Base-by-base conservation (phyloP, 1,140 invertebrate species). In the Camponotus vicinus region DNA sequence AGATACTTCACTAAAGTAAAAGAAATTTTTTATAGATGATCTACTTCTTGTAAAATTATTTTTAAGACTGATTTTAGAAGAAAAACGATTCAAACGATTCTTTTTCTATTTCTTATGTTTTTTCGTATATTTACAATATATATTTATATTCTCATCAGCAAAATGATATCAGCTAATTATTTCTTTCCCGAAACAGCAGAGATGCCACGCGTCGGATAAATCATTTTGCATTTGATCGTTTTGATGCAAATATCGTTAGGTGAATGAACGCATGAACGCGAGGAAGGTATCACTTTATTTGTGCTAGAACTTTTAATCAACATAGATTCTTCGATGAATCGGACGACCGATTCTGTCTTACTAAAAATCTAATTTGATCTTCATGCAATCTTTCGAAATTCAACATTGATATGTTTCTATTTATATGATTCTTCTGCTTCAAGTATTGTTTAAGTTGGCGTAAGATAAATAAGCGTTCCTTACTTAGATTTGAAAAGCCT, bases 181-280 rank as follows among this genome's bases (percentile, higher is more conserved):
- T 42, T 15, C 63, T 34, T 18, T 9, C 9, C 27, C 37, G n/a
- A 42, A 67, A 67, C 34, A 18, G 9, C 15, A 40, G n/a, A 21
- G 37, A 21, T 67, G 37, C 2, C 32, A 21, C 18, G 34, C 7
- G 11, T 9, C 3, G 11, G 3, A 59, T 18, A 27, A 77, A 63
- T 45, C n/a, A 7, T n/a, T 45, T 66, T 6, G 32, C 6, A 2
- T 13, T 79, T 79, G 0, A n/a, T 7, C 1, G 18, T 69, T 13
- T n/a, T 40, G 7, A 79, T 27, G 4, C 11, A 42, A 82, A 82
- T 75, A 7, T 32, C 34, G 15, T 8, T 18, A 2, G n/a, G 34
- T 69, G 27, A 80, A 63, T 34, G 55, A 63, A 69, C 8, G n/a
- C 37, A 63, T 34, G 55, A 63, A 69, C 8, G n/a, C 55, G 13